Evolutionary conservation across 2,113 vertebrate species (phyloP).

Genomic region (Prunella himalayana): DNA sequence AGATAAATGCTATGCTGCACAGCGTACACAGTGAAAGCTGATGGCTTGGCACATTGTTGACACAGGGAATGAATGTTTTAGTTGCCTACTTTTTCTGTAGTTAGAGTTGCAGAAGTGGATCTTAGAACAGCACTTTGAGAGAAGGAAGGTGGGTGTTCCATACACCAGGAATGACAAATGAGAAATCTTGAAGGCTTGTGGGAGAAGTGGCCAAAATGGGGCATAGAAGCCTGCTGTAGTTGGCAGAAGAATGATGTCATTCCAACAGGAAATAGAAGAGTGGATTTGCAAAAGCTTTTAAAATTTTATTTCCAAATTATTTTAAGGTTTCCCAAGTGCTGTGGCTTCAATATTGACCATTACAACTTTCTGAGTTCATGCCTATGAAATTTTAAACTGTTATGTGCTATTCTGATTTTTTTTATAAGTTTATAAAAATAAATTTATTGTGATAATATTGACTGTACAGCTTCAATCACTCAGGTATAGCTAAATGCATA

Average conservation of each 20-base stretch:
- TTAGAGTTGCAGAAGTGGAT: slow-evolving; percentile 43
- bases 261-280: neutral
- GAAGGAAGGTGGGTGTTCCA: slow-evolving; percentile 18
- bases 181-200: neutral
- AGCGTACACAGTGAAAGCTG: neutral
- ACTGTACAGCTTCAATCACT: neutral
- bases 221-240: neutral
- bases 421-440: neutral
- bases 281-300: neutral
- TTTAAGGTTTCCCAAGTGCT: neutral
- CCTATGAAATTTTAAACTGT: neutral
- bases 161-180: neutral
- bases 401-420: neutral
- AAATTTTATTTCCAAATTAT: neutral
- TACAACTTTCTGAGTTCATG: neutral
- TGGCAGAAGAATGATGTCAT: slow-evolving; percentile 5
- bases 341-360: neutral
- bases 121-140: slow-evolving; percentile 34
- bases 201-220: slow-evolving; percentile 21
- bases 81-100: slow-evolving; percentile 53
- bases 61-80: neutral
- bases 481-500: neutral
- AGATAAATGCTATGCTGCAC: neutral
- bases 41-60: neutral
- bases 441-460: neutral